Evolutionary conservation across 2,888 invertebrate species (phyloP), one percentile per base, ranked within the genome.

Genomic region (Thalpophila matura): DNA sequence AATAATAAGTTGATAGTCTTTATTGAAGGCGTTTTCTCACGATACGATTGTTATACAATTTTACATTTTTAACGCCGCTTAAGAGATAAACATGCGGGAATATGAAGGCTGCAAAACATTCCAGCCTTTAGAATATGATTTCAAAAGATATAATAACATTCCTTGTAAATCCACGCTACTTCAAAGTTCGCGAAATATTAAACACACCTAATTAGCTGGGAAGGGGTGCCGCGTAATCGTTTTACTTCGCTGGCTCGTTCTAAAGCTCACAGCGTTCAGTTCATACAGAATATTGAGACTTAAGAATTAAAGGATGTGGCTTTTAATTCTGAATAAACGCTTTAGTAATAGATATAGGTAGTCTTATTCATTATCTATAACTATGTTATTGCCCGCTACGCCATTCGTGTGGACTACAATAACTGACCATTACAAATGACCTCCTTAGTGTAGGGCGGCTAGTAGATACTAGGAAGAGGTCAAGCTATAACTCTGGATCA

Each of bases 131-230:
- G 29, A 26, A 61, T 6, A 16, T 26, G 12, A 47, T 4, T 40
- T 71, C 27, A 40, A 63, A 71, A 71, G 24, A 26, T 12, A 12
- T 63, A 26, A 61, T 59, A 33, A 26, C 62, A 10, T 40, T 38
- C 33, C n/a, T 71, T n/a, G 26, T 6, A 14, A 33, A 33, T 24
- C 24, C 33, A 38, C 14, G 24, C 16, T 18, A 65, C 33, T 26
- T 68, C 45, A 55, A 65, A 47, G 20, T 33, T 27, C 18, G 12
- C 5, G 35, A 53, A 64, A 57, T 57, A 35, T 64, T 54, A 47
- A 50, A 40, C 53, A 51, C 49, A 43, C 40, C 37, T 72, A 77
- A 71, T 71, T 63, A 77, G 37, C 38, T 14, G 1, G 33, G 14
- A 45, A 31, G 64, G 35, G n/a, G 45, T 9, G 73, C 37, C 31